phyloP scores from a whole-genome alignment of 1,140 invertebrate species.

The Brachionus rotundiformis region DNA sequence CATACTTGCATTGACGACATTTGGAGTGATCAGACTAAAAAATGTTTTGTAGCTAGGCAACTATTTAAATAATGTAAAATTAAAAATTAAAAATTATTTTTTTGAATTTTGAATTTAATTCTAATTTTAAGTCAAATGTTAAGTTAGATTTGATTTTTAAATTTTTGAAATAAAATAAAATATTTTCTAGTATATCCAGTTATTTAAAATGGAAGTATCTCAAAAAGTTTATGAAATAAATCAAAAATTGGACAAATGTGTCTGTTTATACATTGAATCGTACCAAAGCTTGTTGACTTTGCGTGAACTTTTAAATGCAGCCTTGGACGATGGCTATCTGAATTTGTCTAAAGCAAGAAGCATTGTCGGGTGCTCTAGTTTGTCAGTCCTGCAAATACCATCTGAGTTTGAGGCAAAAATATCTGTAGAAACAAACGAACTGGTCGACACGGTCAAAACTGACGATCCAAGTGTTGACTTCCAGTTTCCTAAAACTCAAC shows the following conservation, averaged over 20 bases:
- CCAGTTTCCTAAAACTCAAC: not conserved
- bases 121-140: not conserved
- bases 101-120: conserved; percentile 18
- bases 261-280: not conserved
- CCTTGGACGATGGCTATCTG: conserved; percentile 32
- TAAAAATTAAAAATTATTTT: not conserved
- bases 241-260: conserved; percentile 39
- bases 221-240: not conserved
- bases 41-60: conserved; percentile 42
- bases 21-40: not conserved
- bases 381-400: conserved; percentile 45
- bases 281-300: conserved; percentile 1
- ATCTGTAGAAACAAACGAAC: not conserved
- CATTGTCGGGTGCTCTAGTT: not conserved
- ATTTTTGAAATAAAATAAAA: not conserved
- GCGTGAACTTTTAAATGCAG: not conserved
- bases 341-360: conserved; percentile 48
- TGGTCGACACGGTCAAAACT: not conserved
- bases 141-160: not conserved
- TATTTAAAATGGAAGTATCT: conserved; percentile 26
- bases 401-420: conserved; percentile 19
- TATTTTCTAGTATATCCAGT: not conserved
- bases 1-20: conserved; percentile 29
- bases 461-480: conserved; percentile 4
- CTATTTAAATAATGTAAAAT: not conserved